Evolutionary conservation across 2,113 vertebrate species (phyloP), one percentile per base, ranked within the genome.

Genomic region (Nerophis ophidion): DNA sequence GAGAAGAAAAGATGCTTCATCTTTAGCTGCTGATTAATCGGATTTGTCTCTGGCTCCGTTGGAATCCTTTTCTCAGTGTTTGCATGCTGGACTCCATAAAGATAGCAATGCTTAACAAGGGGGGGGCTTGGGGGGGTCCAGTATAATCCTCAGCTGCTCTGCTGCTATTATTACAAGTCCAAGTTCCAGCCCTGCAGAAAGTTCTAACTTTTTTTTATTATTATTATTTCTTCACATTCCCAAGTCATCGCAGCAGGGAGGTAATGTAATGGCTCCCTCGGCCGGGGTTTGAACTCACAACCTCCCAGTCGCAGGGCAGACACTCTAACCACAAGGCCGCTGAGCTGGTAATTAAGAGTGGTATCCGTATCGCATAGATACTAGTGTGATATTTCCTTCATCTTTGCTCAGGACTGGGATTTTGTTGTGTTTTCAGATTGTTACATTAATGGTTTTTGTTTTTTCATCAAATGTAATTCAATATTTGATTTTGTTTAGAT

Each of bases 101-200:
- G 38, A 66, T 5, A 65, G 57, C 11, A 53, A n/a, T n/a, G 60
- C 54, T 64, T 58, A 51, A 57, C 48, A 8, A n/a, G 12, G 8
- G 12, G 46, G 13, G 15, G 5, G n/a, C n/a, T n/a, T n/a, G n/a
- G n/a, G n/a, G n/a, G n/a, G n/a, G n/a, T n/a, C n/a, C n/a, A n/a
- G 53, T 6, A 10, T 42, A 5, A 36, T n/a, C 65, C 42, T 7
- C 75, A 81, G 61, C 69, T 85, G 81, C 60, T 79, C 19, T 63
- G 53, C 46, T 52, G 61, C 47, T 65, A 54, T 71, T 65, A 45
- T 51, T 26, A 26, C 26, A 17, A 66, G 46, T 34, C 8, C 16
- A 17, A 8, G 63, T 68, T 67, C 48, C 59, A 17, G 36, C 13
- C 38, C 42, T 55, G n/a, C 61, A 58, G 60, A 61, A n/a, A 38